Base-by-base conservation (phyloP, 2,888 invertebrate species). In the Drosophila mercatorum region DNA sequence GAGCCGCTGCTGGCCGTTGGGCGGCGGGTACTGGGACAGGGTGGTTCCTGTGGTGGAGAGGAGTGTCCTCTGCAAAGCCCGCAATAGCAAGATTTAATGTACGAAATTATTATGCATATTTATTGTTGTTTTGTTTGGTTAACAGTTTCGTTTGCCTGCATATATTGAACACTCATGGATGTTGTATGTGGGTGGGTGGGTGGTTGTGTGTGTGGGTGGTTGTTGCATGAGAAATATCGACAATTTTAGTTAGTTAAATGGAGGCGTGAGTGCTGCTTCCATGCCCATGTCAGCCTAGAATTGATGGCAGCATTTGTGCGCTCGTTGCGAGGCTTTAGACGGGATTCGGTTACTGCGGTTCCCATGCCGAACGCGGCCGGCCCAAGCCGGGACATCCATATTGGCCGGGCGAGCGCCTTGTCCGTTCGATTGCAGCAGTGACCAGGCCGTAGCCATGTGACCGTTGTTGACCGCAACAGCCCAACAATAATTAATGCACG, bases 401-500 rank as follows among this genome's bases (percentile, higher is more conserved):
- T 51, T 49, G 59, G 40, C 17, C 34, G 36, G 2, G 28, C 66
- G 26, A 47, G 44, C 52, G 58, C 44, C 76, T 65, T 68, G 52
- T 47, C 58, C 61, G 61, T 70, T 71, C 75, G 73, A 67, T 73
- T 56, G 65, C 38, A 28, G 55, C 59, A 58, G 56, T 41, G 56
- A 59, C 57, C 58, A 65, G 60, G 65, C 41, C 43, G 43, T 26
- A 40, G 28, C 58, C 58, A 38, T 34, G 47, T n/a, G 63, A 38
- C 67, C 66, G 62, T 62, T 67, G 74, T 61, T 63, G 78, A 86
- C 86, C 89, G 72, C 88, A 89, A 78, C 85, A 81, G 88, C 80
- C 81, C 80, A 85, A 77, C 83, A 80, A 83, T 89, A 87, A 87
- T 89, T 87, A 87, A 87, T 87, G 87, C 89, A 89, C 76, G 85